phyloP scores from a whole-genome alignment of 2,113 vertebrate genomes.

The Salvelinus namaycush region DNA sequence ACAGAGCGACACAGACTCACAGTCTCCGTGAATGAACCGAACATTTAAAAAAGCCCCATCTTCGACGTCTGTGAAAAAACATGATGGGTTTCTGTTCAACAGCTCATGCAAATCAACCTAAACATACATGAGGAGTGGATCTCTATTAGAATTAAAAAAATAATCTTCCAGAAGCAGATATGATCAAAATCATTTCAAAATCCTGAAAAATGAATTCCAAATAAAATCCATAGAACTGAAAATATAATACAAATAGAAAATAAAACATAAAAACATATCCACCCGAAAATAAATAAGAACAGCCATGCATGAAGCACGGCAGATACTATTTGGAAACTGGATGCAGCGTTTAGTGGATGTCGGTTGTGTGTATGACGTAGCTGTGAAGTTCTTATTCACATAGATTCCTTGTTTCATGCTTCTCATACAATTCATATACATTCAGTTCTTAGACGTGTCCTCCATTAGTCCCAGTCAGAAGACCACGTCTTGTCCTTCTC shows the following conservation, averaged over 20 bases:
- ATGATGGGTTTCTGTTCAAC: conserved; percentile 68
- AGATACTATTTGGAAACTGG: conserved; percentile 75
- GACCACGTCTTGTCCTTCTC: conserved; percentile 7
- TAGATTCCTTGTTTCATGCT: conserved; percentile 78
- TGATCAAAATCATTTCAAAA: conserved; percentile 53
- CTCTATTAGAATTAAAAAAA: conserved; percentile 59
- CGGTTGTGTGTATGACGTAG: conserved; percentile 64
- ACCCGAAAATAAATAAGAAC: conserved; percentile 65
- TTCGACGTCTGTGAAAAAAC: conserved; percentile 70
- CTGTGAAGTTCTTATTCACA: conserved; percentile 61
- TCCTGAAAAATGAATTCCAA: conserved; percentile 20
- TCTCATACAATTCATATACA: conserved; percentile 73
- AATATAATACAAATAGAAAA: conserved; percentile 33
- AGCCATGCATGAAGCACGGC: conserved; percentile 76
- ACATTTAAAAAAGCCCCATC: conserved; percentile 44
- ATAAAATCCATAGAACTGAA: conserved; percentile 10
- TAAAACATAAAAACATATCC: conserved; percentile 68
- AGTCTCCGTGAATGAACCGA: conserved; percentile 78
- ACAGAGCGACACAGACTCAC: conserved; percentile 75
- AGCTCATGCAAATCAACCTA: conserved; percentile 75
- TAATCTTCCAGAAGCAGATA: neutral
- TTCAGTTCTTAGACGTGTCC: conserved; percentile 60
- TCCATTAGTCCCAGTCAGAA: conserved; percentile 37
- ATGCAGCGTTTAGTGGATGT: conserved; percentile 74
- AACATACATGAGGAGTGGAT: neutral